Base-by-base conservation (phyloP, 2,797 vertebrate genomes). In the Argentina silus region DNA sequence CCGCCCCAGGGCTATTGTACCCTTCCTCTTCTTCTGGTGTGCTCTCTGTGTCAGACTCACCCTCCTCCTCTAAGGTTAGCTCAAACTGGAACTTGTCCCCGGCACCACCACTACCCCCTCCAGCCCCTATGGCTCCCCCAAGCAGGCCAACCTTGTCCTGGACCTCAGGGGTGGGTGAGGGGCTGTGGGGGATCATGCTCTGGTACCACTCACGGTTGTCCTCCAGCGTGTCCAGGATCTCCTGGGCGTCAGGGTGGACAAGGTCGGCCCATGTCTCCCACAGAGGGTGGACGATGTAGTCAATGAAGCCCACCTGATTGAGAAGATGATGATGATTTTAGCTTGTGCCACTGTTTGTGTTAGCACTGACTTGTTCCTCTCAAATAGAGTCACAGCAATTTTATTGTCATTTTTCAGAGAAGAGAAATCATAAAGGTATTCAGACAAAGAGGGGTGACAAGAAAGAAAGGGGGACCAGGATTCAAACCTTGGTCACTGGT, bases 131-230 rank as follows among this genome's bases (percentile, higher is more conserved):
- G 1, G 79, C 72, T 50, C 81, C 81, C 6, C 80, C 81, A 0
- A 69, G 62, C 0, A 60, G 64, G 21, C 73, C 77, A 1, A 67
- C 84, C 59, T 83, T 86, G 67, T 84, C 78, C 47, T 66, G 78
- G 12, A 70, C 79, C 6, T 92, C 86, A 0, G 90, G 90, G 0
- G 89, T 81, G 0, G 93, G 94, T 0, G 93, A 94, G 0, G 97
- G 97, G 82, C 96, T 98, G 81, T 90, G 93, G 0, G 95, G 94
- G 81, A 98, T 96, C 95, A 96, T 96, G 90, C 96, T 97, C 85
- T 97, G 96, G 88, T 97, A 98, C 96, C 96, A 98, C 48, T 98
- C 95, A 9, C 96, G 90, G 90, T 98, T 98, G 85, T 98, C 96
- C 87, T 98, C 96, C 76, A 98, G 87, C 0, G 93, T 97, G 91